Evolutionary conservation across 2,113 vertebrate species (phyloP).

Genomic region (Haplochromis vanheusdeni): DNA sequence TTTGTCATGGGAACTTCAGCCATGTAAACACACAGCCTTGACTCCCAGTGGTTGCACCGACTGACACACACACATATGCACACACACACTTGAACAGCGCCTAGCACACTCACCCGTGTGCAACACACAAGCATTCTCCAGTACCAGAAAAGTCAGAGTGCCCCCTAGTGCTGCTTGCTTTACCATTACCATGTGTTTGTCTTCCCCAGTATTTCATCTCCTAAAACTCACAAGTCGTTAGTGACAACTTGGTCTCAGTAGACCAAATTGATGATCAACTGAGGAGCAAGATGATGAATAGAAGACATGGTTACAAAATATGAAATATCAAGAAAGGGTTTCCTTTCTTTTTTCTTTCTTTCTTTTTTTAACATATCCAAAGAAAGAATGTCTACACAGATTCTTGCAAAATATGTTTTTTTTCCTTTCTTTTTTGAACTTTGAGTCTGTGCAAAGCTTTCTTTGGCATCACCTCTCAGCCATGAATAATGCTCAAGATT

Average conservation of each 20-base stretch:
- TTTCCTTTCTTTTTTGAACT: background rate
- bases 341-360: background rate
- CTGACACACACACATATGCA: constrained; percentile 6
- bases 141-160: constrained; percentile 49
- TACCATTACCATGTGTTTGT: background rate
- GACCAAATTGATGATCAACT: constrained; percentile 23
- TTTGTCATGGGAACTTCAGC: constrained; percentile 89
- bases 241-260: constrained; percentile 23
- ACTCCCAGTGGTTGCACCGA: constrained; percentile 12
- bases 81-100: background rate
- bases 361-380: background rate
- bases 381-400: background rate
- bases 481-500: constrained; percentile 1
- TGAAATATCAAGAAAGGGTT: constrained; percentile 14
- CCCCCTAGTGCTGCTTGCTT: constrained; percentile 52
- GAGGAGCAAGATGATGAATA: constrained; percentile 13
- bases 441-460: background rate
- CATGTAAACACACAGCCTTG: constrained; percentile 69
- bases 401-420: background rate
- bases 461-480: background rate
- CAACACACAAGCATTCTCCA: background rate
- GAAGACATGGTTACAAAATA: background rate
- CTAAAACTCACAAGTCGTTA: background rate
- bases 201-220: background rate
- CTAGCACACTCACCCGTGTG: background rate